Evolutionary conservation across 2,113 vertebrate genomes (phyloP).

Genomic region (Ursus arctos): DNA sequence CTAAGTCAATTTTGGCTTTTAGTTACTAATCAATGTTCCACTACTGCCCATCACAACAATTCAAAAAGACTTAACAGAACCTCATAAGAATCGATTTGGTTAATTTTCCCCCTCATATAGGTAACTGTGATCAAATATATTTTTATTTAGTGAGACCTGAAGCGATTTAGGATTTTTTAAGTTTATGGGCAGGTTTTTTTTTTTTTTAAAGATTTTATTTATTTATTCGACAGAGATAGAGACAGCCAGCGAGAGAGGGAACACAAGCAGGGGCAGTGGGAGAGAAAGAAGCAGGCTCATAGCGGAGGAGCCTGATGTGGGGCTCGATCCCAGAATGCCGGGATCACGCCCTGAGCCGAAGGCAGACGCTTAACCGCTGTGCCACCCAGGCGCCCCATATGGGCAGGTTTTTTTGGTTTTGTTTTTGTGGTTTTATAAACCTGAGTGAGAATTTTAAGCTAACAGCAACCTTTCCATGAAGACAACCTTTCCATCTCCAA

Average conservation of each 20-base stretch:
- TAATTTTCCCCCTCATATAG: background rate
- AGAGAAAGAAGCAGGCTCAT: too few species aligned
- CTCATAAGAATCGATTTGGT: background rate
- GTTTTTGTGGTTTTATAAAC: background rate
- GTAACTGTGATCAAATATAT: conserved; percentile 13
- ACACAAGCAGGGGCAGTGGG: too few species aligned
- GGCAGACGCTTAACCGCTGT: too few species aligned
- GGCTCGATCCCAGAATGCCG: too few species aligned
- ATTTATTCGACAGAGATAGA: too few species aligned
- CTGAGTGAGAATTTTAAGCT: background rate
- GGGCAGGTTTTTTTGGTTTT: background rate
- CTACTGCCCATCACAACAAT: background rate
- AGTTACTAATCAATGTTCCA: background rate
- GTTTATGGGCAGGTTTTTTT: background rate
- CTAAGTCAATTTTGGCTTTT: background rate
- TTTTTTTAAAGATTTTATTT: background rate
- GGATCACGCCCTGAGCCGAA: too few species aligned
- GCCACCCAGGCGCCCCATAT: background rate
- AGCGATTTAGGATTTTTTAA: background rate
- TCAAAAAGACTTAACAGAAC: background rate
- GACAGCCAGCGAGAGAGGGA: too few species aligned
- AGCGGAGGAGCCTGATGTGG: too few species aligned
- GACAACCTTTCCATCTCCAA: background rate
- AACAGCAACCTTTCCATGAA: background rate
- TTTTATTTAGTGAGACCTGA: background rate